These are phyloP conservation scores for Brachynemurus nebulosus DNA, from an alignment of 2,888 invertebrate genomes.

Conservation along the genomic window DNA sequence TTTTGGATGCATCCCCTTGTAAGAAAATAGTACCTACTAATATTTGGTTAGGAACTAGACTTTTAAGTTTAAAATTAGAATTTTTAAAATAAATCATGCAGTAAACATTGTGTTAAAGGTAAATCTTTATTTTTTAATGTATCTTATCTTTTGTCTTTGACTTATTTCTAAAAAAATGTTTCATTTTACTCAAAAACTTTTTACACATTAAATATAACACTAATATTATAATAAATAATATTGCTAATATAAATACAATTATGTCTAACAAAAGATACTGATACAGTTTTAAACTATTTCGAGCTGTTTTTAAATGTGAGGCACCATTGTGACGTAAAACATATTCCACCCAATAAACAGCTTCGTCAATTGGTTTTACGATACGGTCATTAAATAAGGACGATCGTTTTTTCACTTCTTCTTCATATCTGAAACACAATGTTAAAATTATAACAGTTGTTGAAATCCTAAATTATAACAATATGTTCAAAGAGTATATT, in stretches of 20 bases:
- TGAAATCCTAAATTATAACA: too few species aligned
- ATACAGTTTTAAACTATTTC: neutral
- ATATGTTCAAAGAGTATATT: too few species aligned
- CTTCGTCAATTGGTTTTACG: slow-evolving; percentile 13
- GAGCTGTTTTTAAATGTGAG: slow-evolving; percentile 12
- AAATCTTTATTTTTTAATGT: too few species aligned
- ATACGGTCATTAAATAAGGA: slow-evolving; percentile 16
- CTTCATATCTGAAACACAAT: slow-evolving; percentile 10
- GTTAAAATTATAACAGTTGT: neutral
- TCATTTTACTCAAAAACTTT: neutral
- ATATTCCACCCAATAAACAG: slow-evolving; percentile 18
- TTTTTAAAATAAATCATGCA: too few species aligned
- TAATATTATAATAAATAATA: neutral
- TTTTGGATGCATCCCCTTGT: too few species aligned
- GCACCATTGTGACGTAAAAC: slow-evolving; percentile 15
- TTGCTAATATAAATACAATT: neutral
- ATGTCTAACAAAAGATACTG: slow-evolving; percentile 1
- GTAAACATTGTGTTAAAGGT: too few species aligned
- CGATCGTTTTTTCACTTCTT: slow-evolving; percentile 13
- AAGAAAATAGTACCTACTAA: too few species aligned
- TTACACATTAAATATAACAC: neutral
- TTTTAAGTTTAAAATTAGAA: too few species aligned
- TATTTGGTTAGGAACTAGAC: too few species aligned
- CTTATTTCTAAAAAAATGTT: neutral
- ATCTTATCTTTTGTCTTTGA: neutral